These are phyloP conservation scores for Menidia menidia DNA, from an alignment of 2,797 vertebrate species.

Conservation along the genomic window DNA sequence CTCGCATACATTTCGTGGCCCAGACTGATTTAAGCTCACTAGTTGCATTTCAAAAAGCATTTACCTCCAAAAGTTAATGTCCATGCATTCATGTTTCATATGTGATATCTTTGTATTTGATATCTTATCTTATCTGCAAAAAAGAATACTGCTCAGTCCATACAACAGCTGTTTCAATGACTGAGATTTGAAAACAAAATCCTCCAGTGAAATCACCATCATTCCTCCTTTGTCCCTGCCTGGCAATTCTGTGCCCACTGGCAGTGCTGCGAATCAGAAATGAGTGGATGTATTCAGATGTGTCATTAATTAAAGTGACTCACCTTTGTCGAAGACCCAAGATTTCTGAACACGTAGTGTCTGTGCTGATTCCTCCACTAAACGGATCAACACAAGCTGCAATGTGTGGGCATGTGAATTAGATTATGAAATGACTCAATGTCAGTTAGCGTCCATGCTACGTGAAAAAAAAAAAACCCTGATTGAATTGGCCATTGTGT, in stretches of 20 bases:
- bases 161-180: not conserved
- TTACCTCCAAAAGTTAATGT: too few species aligned
- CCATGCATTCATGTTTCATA: too few species aligned
- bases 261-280: conserved; percentile 43
- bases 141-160: not conserved
- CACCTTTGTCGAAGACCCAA: conserved; percentile 39
- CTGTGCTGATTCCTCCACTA: conserved; percentile 12
- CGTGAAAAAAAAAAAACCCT: conserved; percentile 20
- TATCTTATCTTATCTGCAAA: not conserved
- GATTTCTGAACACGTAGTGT: conserved; percentile 23
- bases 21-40: too few species aligned
- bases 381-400: conserved; percentile 9
- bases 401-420: conserved; percentile 31
- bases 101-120: not conserved
- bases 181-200: conserved; percentile 3
- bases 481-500: conserved; percentile 54
- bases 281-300: conserved; percentile 37
- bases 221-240: conserved; percentile 33
- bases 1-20: too few species aligned
- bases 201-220: conserved; percentile 41
- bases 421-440: conserved; percentile 38
- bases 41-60: too few species aligned
- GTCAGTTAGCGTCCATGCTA: conserved; percentile 9
- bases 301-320: conserved; percentile 47
- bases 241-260: conserved; percentile 59